phyloP scores from a whole-genome alignment of 2,113 vertebrate genomes.

The Passerina amoena region DNA sequence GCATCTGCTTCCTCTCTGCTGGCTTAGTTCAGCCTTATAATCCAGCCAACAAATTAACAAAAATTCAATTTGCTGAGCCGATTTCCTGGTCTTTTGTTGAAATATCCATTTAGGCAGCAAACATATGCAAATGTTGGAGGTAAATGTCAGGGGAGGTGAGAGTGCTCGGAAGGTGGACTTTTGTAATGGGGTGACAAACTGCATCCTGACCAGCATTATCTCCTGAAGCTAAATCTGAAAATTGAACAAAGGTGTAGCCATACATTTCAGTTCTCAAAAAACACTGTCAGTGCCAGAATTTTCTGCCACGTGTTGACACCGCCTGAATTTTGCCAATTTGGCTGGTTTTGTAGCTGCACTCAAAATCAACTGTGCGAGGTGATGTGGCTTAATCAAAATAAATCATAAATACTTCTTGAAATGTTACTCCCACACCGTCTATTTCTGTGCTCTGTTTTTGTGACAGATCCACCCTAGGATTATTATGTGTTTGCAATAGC shows the following conservation, averaged over 20 bases:
- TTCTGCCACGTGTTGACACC: not conserved
- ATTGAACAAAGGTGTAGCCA: fast-evolving
- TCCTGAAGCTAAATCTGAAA: not conserved
- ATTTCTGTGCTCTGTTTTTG: not conserved
- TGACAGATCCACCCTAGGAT: not conserved
- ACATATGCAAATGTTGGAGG: not conserved
- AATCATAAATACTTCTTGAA: not conserved
- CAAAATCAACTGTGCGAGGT: not conserved
- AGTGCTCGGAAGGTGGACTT: not conserved
- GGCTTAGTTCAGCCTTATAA: not conserved
- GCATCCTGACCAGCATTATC: fast-evolving
- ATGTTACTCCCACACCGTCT: not conserved
- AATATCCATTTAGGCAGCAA: not conserved
- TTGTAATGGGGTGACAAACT: not conserved
- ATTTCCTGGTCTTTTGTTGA: not conserved
- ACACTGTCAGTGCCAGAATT: not conserved
- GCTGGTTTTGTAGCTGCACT: not conserved
- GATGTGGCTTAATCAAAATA: not conserved
- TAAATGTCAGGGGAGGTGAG: not conserved
- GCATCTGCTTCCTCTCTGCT: not conserved
- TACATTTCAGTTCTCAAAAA: not conserved
- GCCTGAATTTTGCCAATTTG: not conserved
- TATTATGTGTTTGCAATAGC: not conserved
- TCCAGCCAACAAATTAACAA: not conserved
- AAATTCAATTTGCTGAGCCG: not conserved